phyloP scores from a whole-genome alignment of 2,797 vertebrate genomes.

The Cygnus olor region DNA sequence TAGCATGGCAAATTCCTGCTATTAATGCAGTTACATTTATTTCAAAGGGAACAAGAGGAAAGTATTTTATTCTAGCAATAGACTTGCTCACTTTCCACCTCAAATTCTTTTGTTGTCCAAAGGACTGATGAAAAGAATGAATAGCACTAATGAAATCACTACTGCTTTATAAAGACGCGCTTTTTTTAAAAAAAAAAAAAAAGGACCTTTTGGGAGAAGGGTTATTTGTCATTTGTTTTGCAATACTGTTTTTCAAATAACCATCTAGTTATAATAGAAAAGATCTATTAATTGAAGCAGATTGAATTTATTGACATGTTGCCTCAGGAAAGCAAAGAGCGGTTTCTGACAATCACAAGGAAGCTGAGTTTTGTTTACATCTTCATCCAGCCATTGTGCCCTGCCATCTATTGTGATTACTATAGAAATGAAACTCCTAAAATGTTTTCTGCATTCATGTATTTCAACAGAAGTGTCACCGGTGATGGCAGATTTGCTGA shows the following conservation, averaged over 20 bases:
- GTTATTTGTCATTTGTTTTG: constrained; percentile 14
- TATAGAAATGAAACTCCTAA: constrained; percentile 50
- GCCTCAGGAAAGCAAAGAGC: constrained; percentile 8
- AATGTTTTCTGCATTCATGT: constrained; percentile 43
- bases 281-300: constrained; percentile 20
- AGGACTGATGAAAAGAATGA: not conserved
- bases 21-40: not conserved
- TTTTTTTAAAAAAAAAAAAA: not conserved
- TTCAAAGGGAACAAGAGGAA: not conserved
- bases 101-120: not conserved
- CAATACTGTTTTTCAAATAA: not conserved
- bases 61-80: not conserved
- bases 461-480: constrained; percentile 43
- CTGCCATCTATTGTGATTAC: constrained; percentile 51
- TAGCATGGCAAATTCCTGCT: not conserved
- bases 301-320: constrained; percentile 19
- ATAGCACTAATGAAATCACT: not conserved
- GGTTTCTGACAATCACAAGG: constrained; percentile 22
- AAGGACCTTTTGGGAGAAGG: not conserved
- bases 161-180: not conserved
- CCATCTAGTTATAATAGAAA: not conserved
- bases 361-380: constrained; percentile 38
- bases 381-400: constrained; percentile 3
- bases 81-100: not conserved
- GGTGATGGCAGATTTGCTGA: constrained; percentile 35